Evolutionary conservation across 2,888 invertebrate genomes (phyloP).

Genomic region (Yponomeuta sedellus): DNA sequence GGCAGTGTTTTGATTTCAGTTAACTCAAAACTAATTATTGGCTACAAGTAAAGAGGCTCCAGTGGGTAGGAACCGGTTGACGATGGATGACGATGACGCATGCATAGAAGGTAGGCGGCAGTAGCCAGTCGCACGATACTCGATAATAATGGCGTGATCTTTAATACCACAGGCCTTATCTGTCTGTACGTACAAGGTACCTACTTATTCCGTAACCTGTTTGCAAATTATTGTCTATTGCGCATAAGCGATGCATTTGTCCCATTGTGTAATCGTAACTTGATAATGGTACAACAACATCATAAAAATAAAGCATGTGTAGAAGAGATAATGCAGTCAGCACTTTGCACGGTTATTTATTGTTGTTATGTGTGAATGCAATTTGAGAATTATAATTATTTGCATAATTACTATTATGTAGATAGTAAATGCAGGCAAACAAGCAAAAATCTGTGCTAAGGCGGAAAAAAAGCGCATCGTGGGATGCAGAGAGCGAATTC

Average conservation of each 20-base stretch:
- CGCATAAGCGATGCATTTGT: slow-evolving; percentile 7
- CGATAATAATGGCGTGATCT: slow-evolving; percentile 30
- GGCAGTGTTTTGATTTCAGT: no score
- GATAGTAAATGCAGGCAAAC: no score
- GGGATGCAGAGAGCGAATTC: no score
- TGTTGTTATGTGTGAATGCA: background rate
- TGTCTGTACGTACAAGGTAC: slow-evolving; percentile 16
- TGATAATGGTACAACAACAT: background rate
- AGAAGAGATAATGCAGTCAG: background rate
- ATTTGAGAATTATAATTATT: background rate
- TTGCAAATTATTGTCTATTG: slow-evolving; percentile 6
- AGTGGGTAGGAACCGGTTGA: background rate
- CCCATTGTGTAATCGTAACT: slow-evolving; percentile 3
- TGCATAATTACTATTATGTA: background rate
- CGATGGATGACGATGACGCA: background rate
- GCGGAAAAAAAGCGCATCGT: no score
- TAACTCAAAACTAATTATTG: background rate
- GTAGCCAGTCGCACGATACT: background rate
- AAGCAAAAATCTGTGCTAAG: no score
- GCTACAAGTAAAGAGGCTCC: background rate
- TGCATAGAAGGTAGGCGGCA: background rate
- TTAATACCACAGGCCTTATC: slow-evolving; percentile 28
- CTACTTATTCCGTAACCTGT: slow-evolving; percentile 13
- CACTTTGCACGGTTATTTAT: background rate
- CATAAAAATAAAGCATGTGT: background rate